Evolutionary conservation across 2,113 vertebrate species (phyloP).

Genomic region (Shinisaurus crocodilurus): DNA sequence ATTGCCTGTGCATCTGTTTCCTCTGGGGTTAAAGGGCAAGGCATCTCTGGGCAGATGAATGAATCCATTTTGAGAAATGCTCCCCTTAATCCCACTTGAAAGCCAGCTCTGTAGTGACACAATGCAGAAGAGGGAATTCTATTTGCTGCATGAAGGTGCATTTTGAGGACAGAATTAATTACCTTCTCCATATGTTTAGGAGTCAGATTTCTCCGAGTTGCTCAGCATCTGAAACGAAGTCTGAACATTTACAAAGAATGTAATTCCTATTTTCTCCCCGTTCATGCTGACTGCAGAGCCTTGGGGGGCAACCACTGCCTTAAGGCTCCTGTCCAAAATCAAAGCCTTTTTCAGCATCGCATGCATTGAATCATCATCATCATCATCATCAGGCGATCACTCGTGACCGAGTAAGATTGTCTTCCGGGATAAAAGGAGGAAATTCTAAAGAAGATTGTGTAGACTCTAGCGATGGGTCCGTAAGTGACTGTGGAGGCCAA

Average conservation of each 20-base stretch:
- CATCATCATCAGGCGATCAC: too few species aligned
- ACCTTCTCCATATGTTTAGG: not conserved
- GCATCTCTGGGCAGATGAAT: not conserved
- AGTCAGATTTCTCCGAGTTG: not conserved
- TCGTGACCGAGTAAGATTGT: too few species aligned
- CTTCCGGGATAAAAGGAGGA: too few species aligned
- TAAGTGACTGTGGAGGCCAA: too few species aligned
- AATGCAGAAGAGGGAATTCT: not conserved
- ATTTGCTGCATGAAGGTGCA: constrained; percentile 32
- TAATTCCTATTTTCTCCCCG: not conserved
- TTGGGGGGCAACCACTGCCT: not conserved
- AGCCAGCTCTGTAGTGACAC: not conserved
- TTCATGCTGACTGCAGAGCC: not conserved
- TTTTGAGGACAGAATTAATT: constrained; percentile 44
- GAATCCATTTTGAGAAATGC: not conserved
- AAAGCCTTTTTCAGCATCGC: not conserved
- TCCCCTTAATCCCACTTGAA: not conserved
- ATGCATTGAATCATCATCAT: too few species aligned
- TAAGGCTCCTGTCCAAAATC: not conserved
- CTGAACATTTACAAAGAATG: not conserved
- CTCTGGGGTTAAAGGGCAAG: not conserved
- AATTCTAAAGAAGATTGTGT: too few species aligned
- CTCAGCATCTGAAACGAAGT: not conserved
- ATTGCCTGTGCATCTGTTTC: not conserved
- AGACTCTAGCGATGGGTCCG: too few species aligned